Percentiles rank a stretch among this genome's conserved stretches.
Evolutionary conservation across 1,140 invertebrate species (phyloP).

Genomic region (Amphibalanus amphitrite): DNA sequence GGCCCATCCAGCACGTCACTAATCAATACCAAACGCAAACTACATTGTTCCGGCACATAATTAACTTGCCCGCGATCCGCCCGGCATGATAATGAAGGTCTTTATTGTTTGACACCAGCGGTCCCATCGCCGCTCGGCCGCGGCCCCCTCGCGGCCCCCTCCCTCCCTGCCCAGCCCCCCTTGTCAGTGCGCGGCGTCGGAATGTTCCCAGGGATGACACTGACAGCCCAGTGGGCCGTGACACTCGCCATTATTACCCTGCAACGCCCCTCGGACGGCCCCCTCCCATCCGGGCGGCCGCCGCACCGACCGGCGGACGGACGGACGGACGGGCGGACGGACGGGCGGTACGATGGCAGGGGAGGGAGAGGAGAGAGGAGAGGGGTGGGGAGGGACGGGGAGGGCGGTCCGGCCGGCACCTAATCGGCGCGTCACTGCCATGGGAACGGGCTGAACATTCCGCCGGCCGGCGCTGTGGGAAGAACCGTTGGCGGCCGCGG

Average conservation of each 20-base stretch:
- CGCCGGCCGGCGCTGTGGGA: neutral
- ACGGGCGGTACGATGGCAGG: no score
- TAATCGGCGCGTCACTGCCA: neutral
- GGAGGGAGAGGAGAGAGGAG: neutral
- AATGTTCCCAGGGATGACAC: neutral
- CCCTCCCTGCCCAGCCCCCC: no score
- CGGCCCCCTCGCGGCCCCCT: neutral
- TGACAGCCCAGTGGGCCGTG: neutral
- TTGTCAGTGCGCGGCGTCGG: no score
- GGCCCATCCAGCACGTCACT: no score
- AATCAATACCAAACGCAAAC: neutral
- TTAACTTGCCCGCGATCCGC: neutral
- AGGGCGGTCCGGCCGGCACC: no score
- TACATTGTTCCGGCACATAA: neutral
- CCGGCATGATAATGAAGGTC: neutral
- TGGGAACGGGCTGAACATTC: neutral
- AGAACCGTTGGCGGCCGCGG: neutral
- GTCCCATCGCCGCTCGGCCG: neutral
- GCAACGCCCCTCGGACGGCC: neutral
- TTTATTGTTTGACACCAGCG: neutral
- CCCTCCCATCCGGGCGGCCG: neutral
- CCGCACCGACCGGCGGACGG: no score
- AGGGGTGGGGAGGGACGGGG: no score
- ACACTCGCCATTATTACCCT: neutral
- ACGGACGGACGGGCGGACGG: no score